Conservation (phyloP, 2,113 vertebrate genomes). For the Malurus melanocephalus region DNA sequence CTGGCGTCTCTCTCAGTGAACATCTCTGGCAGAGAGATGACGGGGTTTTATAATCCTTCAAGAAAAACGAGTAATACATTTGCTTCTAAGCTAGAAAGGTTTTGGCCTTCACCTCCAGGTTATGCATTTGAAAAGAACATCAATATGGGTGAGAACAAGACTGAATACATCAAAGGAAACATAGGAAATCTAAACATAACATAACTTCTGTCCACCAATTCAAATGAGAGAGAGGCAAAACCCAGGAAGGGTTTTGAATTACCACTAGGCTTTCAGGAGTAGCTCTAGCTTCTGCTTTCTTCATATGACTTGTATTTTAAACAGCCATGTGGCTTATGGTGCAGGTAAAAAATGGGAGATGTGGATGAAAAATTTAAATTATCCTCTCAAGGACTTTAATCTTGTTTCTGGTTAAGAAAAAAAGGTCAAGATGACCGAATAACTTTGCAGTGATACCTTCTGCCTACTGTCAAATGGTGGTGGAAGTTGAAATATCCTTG, state of each 20-base stretch:
- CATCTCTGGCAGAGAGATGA: not conserved
- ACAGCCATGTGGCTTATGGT: not conserved
- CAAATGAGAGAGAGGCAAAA: not conserved
- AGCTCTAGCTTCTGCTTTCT: not conserved
- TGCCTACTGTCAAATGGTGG: not conserved
- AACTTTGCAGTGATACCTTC: not conserved
- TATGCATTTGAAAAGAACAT: slow-evolving; percentile 9
- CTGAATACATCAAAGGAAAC: not conserved
- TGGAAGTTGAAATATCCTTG: not conserved
- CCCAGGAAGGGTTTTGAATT: not conserved
- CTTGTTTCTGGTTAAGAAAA: not conserved
- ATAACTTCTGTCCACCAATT: not conserved
- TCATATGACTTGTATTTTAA: not conserved
- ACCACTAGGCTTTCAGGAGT: not conserved
- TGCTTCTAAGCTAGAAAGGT: not conserved
- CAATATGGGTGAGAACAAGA: not conserved
- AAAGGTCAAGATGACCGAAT: not conserved
- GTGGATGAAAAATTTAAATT: not conserved
- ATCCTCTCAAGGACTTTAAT: not conserved
- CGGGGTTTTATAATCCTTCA: not conserved
- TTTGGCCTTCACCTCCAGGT: not conserved
- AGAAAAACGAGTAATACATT: not conserved
- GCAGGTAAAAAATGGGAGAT: not conserved
- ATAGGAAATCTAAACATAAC: not conserved
- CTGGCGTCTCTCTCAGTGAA: not conserved